Conservation (phyloP, 92 coral and sea anemone species). For the Diadumene lineata region DNA sequence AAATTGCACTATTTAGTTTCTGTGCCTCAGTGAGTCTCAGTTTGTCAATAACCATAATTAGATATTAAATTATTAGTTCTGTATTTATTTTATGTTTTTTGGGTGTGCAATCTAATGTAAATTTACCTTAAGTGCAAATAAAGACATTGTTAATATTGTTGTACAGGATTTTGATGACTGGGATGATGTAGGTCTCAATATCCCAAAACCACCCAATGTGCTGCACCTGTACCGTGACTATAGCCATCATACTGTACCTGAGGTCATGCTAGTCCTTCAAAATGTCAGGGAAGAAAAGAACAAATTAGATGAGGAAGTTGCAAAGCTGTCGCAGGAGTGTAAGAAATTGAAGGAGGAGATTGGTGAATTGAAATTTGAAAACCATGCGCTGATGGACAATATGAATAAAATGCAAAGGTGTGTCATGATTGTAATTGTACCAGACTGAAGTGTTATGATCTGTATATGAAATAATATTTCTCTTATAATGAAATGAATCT, state of each 20-base stretch:
- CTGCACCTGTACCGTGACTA: conserved; percentile 95
- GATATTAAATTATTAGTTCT: no score
- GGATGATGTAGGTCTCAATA: conserved; percentile 98
- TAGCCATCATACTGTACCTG: conserved; percentile 92
- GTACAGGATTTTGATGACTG: conserved; percentile 96
- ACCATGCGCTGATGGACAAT: conserved; percentile 66
- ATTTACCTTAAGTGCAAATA: no score
- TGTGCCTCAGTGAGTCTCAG: no score
- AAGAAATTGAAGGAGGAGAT: conserved; percentile 72
- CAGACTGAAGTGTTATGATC: no score
- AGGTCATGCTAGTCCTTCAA: conserved; percentile 74
- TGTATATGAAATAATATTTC: no score
- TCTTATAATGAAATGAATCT: background rate
- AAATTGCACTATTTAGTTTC: no score
- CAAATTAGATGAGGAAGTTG: conserved; percentile 63
- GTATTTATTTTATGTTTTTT: no score
- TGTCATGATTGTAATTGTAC: background rate
- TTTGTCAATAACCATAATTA: no score
- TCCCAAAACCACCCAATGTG: conserved; percentile 89
- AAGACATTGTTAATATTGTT: no score
- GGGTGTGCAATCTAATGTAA: no score
- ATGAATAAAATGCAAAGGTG: conserved; percentile 71
- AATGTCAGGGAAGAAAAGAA: conserved; percentile 83
- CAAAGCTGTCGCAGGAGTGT: conserved; percentile 54
- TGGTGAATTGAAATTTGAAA: conserved; percentile 79